Conservation (phyloP, 2,888 invertebrate genomes). For the Apodemia zela region DNA sequence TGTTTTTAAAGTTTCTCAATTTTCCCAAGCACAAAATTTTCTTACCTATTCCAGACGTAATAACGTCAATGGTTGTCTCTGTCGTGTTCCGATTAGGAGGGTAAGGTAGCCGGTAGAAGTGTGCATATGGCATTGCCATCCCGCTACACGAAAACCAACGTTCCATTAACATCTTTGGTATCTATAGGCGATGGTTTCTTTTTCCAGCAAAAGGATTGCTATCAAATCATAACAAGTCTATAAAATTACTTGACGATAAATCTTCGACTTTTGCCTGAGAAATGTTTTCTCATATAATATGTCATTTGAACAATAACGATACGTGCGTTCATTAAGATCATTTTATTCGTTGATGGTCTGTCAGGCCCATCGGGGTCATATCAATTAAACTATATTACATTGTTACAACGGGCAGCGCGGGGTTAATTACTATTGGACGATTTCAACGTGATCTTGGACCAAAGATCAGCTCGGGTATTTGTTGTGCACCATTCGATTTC, state of each 20-base stretch:
- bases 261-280: not conserved
- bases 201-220: too few species aligned
- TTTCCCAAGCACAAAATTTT: too few species aligned
- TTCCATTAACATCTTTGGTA: too few species aligned
- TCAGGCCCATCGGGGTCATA: constrained; percentile 60
- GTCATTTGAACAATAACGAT: constrained; percentile 19
- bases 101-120: too few species aligned
- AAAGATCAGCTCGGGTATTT: constrained; percentile 39
- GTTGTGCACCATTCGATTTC: constrained; percentile 68
- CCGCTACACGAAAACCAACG: too few species aligned
- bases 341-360: constrained; percentile 51
- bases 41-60: too few species aligned
- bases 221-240: not conserved
- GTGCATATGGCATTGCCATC: too few species aligned
- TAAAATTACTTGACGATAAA: not conserved
- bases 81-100: too few species aligned
- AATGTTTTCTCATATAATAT: not conserved
- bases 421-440: constrained; percentile 74
- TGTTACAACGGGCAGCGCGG: constrained; percentile 57
- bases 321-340: constrained; percentile 43
- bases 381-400: constrained; percentile 76
- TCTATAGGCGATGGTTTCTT: too few species aligned
- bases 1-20: too few species aligned
- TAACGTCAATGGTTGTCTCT: too few species aligned
- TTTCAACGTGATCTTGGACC: constrained; percentile 61